Base-by-base conservation (phyloP, 1,140 invertebrate genomes). In the Hypothenemus hampei region DNA sequence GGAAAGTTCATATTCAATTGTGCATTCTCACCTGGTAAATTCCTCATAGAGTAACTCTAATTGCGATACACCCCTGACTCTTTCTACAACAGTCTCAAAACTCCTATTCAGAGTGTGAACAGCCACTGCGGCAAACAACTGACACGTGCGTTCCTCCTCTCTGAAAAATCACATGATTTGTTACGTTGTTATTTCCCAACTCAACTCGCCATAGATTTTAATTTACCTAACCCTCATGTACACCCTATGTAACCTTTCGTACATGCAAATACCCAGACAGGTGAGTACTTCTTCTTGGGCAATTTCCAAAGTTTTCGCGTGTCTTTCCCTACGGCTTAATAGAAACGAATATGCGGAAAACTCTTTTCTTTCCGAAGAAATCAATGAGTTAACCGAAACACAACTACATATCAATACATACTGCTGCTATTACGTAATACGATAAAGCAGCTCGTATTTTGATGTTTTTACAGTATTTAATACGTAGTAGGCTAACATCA, bases 251-350 rank as follows among this genome's bases (percentile, higher is more conserved):
- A 97, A 75, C 37, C 91, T 76, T 68, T 94, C 91, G 66, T 92
- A 91, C 45, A 95, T 82, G 71, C 91, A 92, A 71, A 95, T 87
- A 10, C 92, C 92, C 37, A 95, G 78, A 71, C 92, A 95, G 0
- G 90, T 94, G 46, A 97, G 76, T 35, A 95, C 91, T 76, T 97
- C 92, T 73, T 95, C 91, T 75, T 97, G 93, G 63, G 92, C 93
- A 64, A 94, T 92, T 77, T 95, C 92, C 57, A 95, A 71, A 6
- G 92, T 95, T 75, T 95, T 96, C 1, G 92, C 93, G 73, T 96
- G 92, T 44, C 92, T 78, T 71, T 96, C 93, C 48, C 91, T 80
- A 59, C 74, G 76, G 70, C 75, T 75, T 20, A 41, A 41, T 8
- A n/a, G n/a, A n/a, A n/a, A n/a, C 11, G 16, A n/a, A n/a, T n/a